Evolutionary conservation across 1,140 invertebrate genomes (phyloP).

Genomic region (Maconellicoccus hirsutus): DNA sequence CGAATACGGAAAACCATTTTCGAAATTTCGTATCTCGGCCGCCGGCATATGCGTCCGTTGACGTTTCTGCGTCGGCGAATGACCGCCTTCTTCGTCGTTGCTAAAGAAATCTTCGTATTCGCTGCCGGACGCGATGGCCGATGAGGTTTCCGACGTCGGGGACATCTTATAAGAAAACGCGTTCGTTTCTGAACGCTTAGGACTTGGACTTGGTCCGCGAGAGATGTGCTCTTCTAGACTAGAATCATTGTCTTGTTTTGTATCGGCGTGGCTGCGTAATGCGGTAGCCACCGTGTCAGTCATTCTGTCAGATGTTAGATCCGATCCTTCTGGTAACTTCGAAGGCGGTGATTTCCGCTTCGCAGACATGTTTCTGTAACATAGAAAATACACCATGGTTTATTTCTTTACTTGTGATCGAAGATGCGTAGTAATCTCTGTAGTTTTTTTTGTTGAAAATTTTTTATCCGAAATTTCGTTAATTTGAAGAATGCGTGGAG

Average conservation of each 20-base stretch:
- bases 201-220: slow-evolving; percentile 22
- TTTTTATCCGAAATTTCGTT: too few relatives aligned
- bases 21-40: background rate
- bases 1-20: background rate
- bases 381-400: slow-evolving; percentile 25
- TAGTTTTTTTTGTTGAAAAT: too few relatives aligned
- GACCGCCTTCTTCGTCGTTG: slow-evolving; percentile 48
- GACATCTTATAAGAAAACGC: slow-evolving; percentile 44
- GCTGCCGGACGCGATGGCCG: slow-evolving; percentile 40
- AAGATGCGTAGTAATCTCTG: too few relatives aligned
- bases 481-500: too few relatives aligned
- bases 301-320: background rate
- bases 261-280: background rate
- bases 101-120: slow-evolving; percentile 43
- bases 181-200: slow-evolving; percentile 32
- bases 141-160: slow-evolving; percentile 39
- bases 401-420: too few relatives aligned
- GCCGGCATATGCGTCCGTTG: background rate
- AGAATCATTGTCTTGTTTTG: slow-evolving; percentile 17
- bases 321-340: slow-evolving; percentile 65
- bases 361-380: slow-evolving; percentile 79
- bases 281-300: background rate
- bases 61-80: slow-evolving; percentile 38
- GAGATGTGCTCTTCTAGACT: slow-evolving; percentile 25
- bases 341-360: slow-evolving; percentile 84